Evolutionary conservation across 2,888 invertebrate species (phyloP), one percentile per base, ranked within the genome.

Genomic region (Caenorhabditis sinica): DNA sequence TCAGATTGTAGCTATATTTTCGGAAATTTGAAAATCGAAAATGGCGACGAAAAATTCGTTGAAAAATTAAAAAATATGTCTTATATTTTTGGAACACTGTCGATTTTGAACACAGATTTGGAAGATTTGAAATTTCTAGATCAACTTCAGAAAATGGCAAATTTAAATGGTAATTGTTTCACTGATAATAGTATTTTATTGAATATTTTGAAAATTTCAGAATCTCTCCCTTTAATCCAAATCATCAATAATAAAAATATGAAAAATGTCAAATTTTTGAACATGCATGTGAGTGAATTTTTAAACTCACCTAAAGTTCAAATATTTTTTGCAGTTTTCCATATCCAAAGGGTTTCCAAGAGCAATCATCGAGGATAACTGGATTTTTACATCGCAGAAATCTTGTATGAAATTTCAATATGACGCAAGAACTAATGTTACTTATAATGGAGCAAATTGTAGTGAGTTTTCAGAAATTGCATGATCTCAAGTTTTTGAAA

Each of bases 401-500:
- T 15, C 25, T 49, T 66, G 65, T 49, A 23, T 66, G 45, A 66
- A 17, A 8, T 49, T 66, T 45, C 65, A 66, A 28, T 49, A 28
- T 15, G 2, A 15, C 17, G 17, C 28, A 11, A 28, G 49, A 23
- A 66, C 65, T 11, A 66, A 66, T 66, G 45, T 66, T 9, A 8
- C 65, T 6, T 49, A 49, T 28, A 66, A 66, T 49, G 65, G 65
- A 17, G 28, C 5, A 13, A 28, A n/a, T n/a, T n/a, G n/a, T n/a
- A n/a, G n/a, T n/a, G n/a, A n/a, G n/a, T n/a, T n/a, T n/a, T n/a
- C n/a, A n/a, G n/a, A n/a, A n/a, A n/a, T n/a, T n/a, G n/a, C n/a
- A n/a, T n/a, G n/a, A n/a, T n/a, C n/a, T n/a, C n/a, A n/a, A n/a
- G n/a, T 36, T 36, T 36, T 36, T 36, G 36, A 36, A 36, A n/a